Conservation (phyloP, 2,888 invertebrate genomes). For the Chymomyza caudatula region DNA sequence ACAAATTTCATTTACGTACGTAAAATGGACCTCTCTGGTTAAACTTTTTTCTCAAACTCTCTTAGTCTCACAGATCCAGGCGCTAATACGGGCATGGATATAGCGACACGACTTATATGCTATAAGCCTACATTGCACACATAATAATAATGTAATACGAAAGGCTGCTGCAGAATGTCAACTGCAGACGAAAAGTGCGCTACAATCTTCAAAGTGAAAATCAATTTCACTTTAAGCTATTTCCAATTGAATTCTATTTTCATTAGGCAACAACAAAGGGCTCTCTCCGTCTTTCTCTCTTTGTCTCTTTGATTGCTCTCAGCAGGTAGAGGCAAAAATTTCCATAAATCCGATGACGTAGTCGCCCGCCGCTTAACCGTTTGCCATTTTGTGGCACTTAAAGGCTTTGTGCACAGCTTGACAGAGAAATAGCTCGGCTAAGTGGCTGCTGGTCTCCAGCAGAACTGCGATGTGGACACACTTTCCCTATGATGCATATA, state of each 20-base stretch:
- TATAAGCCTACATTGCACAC: too few species aligned
- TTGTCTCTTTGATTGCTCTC: neutral
- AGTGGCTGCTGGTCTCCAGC: neutral
- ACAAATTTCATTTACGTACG: too few species aligned
- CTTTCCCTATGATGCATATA: neutral
- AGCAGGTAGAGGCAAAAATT: constrained; percentile 15
- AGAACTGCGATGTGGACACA: neutral
- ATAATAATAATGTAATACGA: too few species aligned
- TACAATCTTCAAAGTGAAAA: constrained; percentile 49
- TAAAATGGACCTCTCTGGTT: too few species aligned
- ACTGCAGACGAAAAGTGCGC: constrained; percentile 22
- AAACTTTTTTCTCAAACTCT: too few species aligned
- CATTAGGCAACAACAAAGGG: constrained; percentile 32
- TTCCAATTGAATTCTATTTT: constrained; percentile 55
- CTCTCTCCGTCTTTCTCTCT: neutral
- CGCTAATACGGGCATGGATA: too few species aligned
- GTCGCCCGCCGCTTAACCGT: constrained; percentile 35
- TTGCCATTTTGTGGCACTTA: constrained; percentile 49
- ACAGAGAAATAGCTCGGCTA: constrained; percentile 14
- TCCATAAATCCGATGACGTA: constrained; percentile 33
- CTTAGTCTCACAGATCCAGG: too few species aligned
- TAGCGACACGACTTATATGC: too few species aligned
- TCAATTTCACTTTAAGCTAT: constrained; percentile 56
- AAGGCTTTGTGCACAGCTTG: constrained; percentile 33
- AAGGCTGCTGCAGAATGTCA: constrained; percentile 25